phyloP scores from a whole-genome alignment of 2,797 vertebrate species.

The Telmatherina bonti region DNA sequence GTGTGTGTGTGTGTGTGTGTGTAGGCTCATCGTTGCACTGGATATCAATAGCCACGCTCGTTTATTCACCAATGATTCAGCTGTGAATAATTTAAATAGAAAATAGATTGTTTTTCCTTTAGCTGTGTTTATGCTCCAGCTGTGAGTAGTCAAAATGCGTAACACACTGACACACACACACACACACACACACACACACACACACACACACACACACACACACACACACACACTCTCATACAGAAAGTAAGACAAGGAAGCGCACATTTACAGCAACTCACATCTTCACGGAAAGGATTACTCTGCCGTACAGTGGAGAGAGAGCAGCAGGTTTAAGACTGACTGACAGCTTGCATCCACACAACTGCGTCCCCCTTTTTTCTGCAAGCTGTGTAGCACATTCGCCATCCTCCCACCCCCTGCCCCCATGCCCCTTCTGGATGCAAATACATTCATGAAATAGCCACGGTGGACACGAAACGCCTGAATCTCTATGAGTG shows the following conservation, averaged over 20 bases:
- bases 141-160: constrained; percentile 59
- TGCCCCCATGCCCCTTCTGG: constrained; percentile 70
- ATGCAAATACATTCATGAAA: constrained; percentile 84
- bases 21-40: constrained; percentile 64
- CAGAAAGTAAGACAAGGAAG: constrained; percentile 40
- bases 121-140: constrained; percentile 73
- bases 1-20: constrained; percentile 32
- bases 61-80: constrained; percentile 83
- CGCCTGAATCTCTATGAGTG: constrained; percentile 36
- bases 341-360: constrained; percentile 83
- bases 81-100: constrained; percentile 80
- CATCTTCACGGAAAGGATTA: constrained; percentile 78
- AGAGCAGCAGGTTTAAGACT: constrained; percentile 79
- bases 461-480: constrained; percentile 78
- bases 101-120: constrained; percentile 79
- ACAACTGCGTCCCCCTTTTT: constrained; percentile 73
- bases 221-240: constrained; percentile 21
- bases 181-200: neutral
- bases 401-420: constrained; percentile 69
- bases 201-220: constrained; percentile 21
- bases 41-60: constrained; percentile 82
- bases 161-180: constrained; percentile 22
- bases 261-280: constrained; percentile 69
- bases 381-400: constrained; percentile 74
- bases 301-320: constrained; percentile 68